These are phyloP conservation scores for Melanchra persicariae DNA, from an alignment of 2,888 invertebrate genomes.

Conservation along the genomic window DNA sequence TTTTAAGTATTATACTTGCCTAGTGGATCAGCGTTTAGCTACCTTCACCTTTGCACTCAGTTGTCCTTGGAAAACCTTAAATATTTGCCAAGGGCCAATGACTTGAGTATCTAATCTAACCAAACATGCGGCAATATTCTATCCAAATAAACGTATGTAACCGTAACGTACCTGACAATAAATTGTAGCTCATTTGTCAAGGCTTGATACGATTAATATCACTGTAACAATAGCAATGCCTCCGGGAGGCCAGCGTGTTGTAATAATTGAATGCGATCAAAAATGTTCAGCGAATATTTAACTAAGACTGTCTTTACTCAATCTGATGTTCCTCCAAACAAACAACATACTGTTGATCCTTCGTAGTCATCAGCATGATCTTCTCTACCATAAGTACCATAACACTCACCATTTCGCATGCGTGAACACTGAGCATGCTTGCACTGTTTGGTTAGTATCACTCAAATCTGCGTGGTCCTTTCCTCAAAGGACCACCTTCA, in stretches of 20 bases:
- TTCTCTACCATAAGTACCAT: not conserved
- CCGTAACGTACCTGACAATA: not conserved
- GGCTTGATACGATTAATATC: not conserved
- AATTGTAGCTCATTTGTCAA: not conserved
- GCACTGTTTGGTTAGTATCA: too few species aligned
- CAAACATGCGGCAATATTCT: not conserved
- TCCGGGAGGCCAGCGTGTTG: not conserved
- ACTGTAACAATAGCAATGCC: not conserved
- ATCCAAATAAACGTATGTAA: not conserved
- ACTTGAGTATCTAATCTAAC: not conserved
- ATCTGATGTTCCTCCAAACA: too few species aligned
- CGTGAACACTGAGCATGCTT: too few species aligned
- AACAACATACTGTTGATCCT: too few species aligned
- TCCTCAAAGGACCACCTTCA: too few species aligned
- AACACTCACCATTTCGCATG: too few species aligned
- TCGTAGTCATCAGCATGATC: not conserved
- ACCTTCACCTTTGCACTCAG: not conserved
- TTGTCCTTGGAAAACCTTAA: slow-evolving; percentile 1
- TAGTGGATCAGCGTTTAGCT: not conserved
- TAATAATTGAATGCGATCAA: not conserved
- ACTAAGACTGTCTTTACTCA: too few species aligned
- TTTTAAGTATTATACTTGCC: not conserved
- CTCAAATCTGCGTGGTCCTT: too few species aligned
- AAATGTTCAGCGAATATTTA: not conserved
- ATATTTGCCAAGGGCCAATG: not conserved